phyloP scores from a whole-genome alignment of 2,113 vertebrate species.

The Aldabrachelys gigantea region DNA sequence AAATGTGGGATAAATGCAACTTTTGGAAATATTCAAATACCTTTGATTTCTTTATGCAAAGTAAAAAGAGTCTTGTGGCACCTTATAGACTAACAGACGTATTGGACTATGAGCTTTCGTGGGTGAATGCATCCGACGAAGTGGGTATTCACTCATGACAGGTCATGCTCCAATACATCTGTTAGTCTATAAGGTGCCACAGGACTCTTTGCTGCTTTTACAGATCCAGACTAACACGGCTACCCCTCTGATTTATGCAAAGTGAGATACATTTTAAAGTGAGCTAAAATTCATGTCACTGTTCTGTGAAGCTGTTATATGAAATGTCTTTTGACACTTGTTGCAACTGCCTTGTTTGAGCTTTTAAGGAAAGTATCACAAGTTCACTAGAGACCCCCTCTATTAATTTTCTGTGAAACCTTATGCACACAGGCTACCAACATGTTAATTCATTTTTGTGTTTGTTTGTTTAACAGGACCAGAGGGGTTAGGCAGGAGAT shows the following conservation, averaged over 20 bases:
- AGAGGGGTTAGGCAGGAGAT: not conserved
- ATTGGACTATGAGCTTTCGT: too few relatives aligned
- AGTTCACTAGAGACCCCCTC: not conserved
- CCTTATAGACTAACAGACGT: too few relatives aligned
- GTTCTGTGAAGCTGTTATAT: not conserved
- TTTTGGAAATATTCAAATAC: not conserved
- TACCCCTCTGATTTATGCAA: not conserved
- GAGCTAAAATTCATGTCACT: not conserved
- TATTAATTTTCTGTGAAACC: not conserved
- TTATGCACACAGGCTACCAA: not conserved
- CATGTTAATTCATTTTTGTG: not conserved
- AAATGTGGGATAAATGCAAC: not conserved
- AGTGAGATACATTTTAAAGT: not conserved
- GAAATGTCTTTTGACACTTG: not conserved
- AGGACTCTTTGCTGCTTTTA: too few relatives aligned
- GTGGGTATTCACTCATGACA: too few relatives aligned
- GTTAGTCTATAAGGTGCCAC: too few relatives aligned
- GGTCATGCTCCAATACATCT: too few relatives aligned
- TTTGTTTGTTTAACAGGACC: not conserved
- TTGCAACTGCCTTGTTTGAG: not conserved
- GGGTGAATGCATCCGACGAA: too few relatives aligned
- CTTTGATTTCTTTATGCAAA: not conserved
- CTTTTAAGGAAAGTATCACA: not conserved
- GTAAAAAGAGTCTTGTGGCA: fast-evolving
- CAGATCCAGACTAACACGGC: too few relatives aligned